These are phyloP conservation scores for Idris sp. DNA, from an alignment of 1,140 invertebrate species.

Conservation along the genomic window DNA sequence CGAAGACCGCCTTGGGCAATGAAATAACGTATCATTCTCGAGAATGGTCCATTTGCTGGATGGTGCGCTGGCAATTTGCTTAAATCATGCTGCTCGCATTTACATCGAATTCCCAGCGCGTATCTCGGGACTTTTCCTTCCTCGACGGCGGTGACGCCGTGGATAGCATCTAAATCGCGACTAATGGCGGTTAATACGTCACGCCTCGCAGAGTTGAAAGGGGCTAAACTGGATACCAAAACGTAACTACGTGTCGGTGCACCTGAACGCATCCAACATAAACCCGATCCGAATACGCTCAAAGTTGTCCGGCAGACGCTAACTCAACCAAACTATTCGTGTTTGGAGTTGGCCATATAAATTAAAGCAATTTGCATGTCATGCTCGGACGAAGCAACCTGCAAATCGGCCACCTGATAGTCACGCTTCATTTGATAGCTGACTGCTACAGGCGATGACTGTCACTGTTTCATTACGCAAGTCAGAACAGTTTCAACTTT, in stretches of 20 bases:
- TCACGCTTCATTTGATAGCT: too few species aligned
- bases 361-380: constrained; percentile 74
- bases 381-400: constrained; percentile 40
- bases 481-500: too few species aligned
- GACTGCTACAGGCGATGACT: too few species aligned
- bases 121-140: constrained; percentile 51
- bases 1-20: constrained; percentile 3
- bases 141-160: constrained; percentile 35
- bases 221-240: too few species aligned
- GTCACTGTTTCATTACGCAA: too few species aligned
- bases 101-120: constrained; percentile 53
- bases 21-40: constrained; percentile 43
- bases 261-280: too few species aligned
- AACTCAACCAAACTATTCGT: constrained; percentile 68
- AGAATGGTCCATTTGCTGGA: constrained; percentile 37
- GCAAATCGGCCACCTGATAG: too few species aligned
- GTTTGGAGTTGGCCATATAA: constrained; percentile 67
- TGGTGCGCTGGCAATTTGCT: constrained; percentile 39
- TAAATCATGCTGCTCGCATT: constrained; percentile 54
- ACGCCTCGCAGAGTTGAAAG: constrained; percentile 52
- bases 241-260: too few species aligned
- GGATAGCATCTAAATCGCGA: constrained; percentile 59
- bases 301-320: constrained; percentile 52
- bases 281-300: too few species aligned
- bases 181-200: constrained; percentile 62